phyloP scores from a whole-genome alignment of 2,113 vertebrate genomes.

The Bungarus multicinctus region DNA sequence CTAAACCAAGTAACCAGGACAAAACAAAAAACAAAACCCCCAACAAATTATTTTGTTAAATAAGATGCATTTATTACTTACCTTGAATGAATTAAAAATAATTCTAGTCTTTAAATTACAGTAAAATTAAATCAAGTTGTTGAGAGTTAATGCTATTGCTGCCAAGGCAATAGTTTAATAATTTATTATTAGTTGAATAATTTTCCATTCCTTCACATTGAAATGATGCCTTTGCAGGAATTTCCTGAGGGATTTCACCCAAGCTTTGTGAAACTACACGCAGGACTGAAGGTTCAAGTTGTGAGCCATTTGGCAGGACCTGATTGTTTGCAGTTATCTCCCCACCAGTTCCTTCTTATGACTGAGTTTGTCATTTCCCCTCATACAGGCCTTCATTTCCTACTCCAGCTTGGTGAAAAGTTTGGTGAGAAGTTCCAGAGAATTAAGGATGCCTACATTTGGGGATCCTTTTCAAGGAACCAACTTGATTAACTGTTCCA shows the following conservation, averaged over 20 bases:
- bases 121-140: background rate
- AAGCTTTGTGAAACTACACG: background rate
- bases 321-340: background rate
- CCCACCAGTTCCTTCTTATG: background rate
- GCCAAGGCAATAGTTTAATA: background rate
- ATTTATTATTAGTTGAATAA: background rate
- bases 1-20: background rate
- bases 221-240: background rate
- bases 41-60: background rate
- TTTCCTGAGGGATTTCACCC: background rate
- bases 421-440: background rate
- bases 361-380: background rate
- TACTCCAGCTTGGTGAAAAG: background rate
- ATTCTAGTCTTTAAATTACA: background rate
- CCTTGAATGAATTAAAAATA: background rate
- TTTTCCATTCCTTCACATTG: background rate
- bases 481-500: background rate
- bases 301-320: background rate
- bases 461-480: background rate
- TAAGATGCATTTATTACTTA: background rate
- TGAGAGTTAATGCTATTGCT: background rate
- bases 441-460: background rate
- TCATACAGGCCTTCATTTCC: background rate
- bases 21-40: background rate
- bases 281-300: background rate